Evolutionary conservation across 2,888 invertebrate genomes (phyloP), one percentile per base, ranked within the genome.

Genomic region (Microctonus hyperodae): DNA sequence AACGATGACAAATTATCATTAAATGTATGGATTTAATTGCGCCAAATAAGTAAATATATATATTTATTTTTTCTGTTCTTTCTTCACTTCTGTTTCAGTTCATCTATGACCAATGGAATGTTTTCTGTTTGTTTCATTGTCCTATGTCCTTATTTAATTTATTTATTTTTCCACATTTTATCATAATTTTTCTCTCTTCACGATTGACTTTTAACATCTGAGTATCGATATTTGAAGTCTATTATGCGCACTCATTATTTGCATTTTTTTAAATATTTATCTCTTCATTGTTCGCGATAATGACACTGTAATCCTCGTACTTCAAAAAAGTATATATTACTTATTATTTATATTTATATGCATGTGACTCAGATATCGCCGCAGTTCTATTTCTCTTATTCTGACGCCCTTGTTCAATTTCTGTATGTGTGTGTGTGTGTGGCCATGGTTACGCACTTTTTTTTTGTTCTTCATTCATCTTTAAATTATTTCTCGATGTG

Each of bases 321-420:
- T 73, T 73, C 76, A 76, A 78, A 72, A 75, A 77, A 76, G 71
- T 78, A 75, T 77, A 75, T 78, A 77, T 75, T 79, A 79, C 75
- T 75, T 77, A 70, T 75, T 70, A 61, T 61, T 51, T 61, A 75
- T 77, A 74, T 78, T 72, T 74, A 73, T 76, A 73, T 69, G 72
- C 73, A 72, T 73, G 73, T 70, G 70, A 76, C 72, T 73, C 72
- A 33, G 22, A 44, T 55, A 60, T 44, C 44, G 65, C 44, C n/a
- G n/a, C 23, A 25, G 44, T 28, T 25, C 16, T 37, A 13, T 37
- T 58, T 40, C 10, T 58, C 6, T 57, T 40, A 6, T 51, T 51
- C 3, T 22, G 10, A 22, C 25, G 5, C 6, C 23, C 23, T 51
- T 16, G 35, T 10, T 35, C 10, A 5, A 35, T 9, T 5, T n/a